A percentile compares a stretch with the other conserved stretches of the same genome.
These are phyloP conservation scores for Cetoscarus ocellatus DNA, from an alignment of 2,797 vertebrate species.

Conservation along the genomic window DNA sequence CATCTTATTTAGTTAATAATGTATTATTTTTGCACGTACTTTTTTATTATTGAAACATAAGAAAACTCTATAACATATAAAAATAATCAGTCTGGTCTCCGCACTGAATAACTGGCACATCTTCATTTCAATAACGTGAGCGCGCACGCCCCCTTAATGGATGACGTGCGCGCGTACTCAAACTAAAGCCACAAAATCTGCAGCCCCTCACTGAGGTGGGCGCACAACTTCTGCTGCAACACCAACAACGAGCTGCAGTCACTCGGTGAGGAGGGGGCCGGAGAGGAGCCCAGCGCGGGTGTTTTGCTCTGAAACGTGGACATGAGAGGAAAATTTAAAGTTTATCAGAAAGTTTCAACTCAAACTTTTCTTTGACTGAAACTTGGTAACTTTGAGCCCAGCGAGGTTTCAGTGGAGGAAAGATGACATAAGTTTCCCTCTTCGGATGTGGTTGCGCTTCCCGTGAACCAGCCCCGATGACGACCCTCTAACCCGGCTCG, in stretches of 20 bases:
- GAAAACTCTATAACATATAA: too few species aligned
- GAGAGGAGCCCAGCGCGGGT: not conserved
- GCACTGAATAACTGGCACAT: not conserved
- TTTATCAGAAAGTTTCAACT: conserved; percentile 6
- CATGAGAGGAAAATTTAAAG: conserved; percentile 5
- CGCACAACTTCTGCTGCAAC: conserved; percentile 38
- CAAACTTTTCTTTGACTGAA: conserved; percentile 11
- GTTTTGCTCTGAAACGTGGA: not conserved
- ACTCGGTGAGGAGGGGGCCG: not conserved
- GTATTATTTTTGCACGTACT: too few species aligned
- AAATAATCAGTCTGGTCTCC: too few species aligned
- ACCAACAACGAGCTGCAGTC: not conserved
- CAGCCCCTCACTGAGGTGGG: conserved; percentile 35
- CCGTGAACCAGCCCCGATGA: conserved; percentile 38
- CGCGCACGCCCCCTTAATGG: conserved; percentile 68
- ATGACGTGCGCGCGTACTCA: conserved; percentile 56
- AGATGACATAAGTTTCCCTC: conserved; percentile 51
- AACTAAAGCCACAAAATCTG: conserved; percentile 69
- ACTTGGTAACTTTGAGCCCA: conserved; percentile 2
- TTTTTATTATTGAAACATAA: too few species aligned
- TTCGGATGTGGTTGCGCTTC: conserved; percentile 1
- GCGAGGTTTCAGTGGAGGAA: too few species aligned
- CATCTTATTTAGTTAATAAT: too few species aligned
- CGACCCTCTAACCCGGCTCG: conserved; percentile 12
- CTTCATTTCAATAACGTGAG: conserved; percentile 40